Evolutionary conservation across 2,797 vertebrate genomes (phyloP).

Genomic region (Ispidina picta): DNA sequence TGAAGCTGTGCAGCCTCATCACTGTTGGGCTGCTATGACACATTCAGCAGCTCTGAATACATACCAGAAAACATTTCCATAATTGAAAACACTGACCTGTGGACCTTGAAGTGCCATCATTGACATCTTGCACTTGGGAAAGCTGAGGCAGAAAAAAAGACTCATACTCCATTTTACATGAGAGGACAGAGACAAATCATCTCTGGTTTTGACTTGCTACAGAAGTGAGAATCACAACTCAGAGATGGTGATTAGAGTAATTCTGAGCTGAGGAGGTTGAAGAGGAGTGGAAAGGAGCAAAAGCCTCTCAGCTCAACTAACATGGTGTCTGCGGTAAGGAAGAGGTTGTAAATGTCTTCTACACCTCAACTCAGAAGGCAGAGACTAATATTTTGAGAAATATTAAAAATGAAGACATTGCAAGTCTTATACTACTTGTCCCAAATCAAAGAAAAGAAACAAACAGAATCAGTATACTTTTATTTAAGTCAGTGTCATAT

Average conservation of each 20-base stretch:
- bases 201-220: background rate
- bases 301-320: background rate
- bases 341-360: background rate
- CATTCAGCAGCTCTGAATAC: background rate
- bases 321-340: background rate
- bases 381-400: background rate
- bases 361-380: background rate
- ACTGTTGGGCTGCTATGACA: background rate
- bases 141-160: background rate
- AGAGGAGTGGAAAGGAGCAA: background rate
- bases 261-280: accelerated
- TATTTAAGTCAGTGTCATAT: background rate
- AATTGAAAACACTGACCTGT: background rate
- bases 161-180: background rate
- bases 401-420: background rate
- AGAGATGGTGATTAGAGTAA: background rate
- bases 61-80: background rate
- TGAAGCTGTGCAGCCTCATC: background rate
- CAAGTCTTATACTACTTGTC: background rate
- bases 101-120: background rate
- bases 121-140: background rate
- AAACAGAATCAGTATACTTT: background rate
- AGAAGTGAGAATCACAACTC: background rate
- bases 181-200: background rate
- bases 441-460: background rate